Percentiles rank a stretch among this genome's conserved stretches.
Conservation (phyloP, 2,888 invertebrate species). For the Tipula unca region DNA sequence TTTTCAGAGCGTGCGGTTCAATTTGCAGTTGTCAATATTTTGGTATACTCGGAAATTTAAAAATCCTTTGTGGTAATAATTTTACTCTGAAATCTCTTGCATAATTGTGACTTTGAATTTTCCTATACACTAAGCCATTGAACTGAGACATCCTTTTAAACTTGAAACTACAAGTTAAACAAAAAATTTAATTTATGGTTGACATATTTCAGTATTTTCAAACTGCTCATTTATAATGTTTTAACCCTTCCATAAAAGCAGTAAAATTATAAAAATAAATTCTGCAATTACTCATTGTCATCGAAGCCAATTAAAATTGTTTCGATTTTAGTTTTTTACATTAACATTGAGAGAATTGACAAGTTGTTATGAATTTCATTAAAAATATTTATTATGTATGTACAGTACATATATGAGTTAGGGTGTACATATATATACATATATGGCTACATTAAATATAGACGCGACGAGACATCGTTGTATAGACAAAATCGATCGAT, state of each 20-base stretch:
- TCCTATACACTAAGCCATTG: no score
- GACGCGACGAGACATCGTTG: neutral
- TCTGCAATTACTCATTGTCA: neutral
- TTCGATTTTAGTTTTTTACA: neutral
- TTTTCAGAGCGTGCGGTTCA: no score
- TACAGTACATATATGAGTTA: no score
- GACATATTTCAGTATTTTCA: no score
- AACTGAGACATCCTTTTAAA: no score
- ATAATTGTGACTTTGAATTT: no score
- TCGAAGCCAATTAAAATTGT: neutral
- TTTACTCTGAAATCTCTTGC: no score
- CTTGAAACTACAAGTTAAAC: no score
- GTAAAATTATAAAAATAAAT: neutral
- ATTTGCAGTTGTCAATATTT: no score
- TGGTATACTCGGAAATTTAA: no score
- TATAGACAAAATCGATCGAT: neutral
- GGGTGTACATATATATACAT: neutral
- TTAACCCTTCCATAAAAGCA: neutral
- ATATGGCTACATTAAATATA: neutral
- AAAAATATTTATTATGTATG: neutral
- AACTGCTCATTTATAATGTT: neutral
- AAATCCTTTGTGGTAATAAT: no score
- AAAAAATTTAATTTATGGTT: no score
- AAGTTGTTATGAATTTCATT: neutral
- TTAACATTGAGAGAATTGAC: neutral